These are phyloP conservation scores for Saturnia pavonia DNA, from an alignment of 2,888 invertebrate genomes.

Conservation along the genomic window DNA sequence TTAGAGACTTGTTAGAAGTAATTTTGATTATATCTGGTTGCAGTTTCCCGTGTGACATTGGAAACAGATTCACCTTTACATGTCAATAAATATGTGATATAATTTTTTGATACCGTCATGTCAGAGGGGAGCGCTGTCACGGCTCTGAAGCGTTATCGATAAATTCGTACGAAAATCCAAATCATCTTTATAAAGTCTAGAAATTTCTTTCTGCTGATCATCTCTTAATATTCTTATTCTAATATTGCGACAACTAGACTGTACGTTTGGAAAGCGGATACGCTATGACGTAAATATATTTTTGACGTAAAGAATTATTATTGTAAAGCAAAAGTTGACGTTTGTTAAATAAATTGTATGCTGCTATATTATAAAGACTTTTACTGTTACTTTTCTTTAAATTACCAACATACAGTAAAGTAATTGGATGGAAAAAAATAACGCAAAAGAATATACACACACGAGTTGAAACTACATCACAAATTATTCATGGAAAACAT, in stretches of 20 bases:
- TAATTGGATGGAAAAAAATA: too few relatives aligned
- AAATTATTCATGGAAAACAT: too few relatives aligned
- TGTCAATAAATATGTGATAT: conserved; percentile 72
- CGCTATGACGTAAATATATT: background rate
- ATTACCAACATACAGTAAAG: too few relatives aligned
- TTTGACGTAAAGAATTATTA: too few relatives aligned
- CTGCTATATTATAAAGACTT: too few relatives aligned
- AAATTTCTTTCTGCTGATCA: conserved; percentile 39
- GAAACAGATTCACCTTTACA: conserved; percentile 32
- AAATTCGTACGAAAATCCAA: conserved; percentile 72
- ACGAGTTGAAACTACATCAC: too few relatives aligned
- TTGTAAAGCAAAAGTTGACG: too few relatives aligned
- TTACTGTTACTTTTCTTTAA: too few relatives aligned
- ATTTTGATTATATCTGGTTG: background rate
- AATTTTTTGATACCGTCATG: conserved; percentile 67
- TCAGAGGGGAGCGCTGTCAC: conserved; percentile 61
- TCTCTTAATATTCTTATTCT: conserved; percentile 53
- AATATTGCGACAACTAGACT: conserved; percentile 33
- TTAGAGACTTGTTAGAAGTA: background rate
- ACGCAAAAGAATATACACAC: too few relatives aligned
- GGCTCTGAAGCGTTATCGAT: conserved; percentile 52
- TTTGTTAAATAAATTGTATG: too few relatives aligned
- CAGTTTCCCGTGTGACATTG: conserved; percentile 11
- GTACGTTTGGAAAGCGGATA: background rate
- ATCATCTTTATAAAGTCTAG: conserved; percentile 45